Percentiles rank a stretch among this genome's conserved stretches.
Conservation (phyloP, 2,888 invertebrate genomes). For the Harpalus rubripes region DNA sequence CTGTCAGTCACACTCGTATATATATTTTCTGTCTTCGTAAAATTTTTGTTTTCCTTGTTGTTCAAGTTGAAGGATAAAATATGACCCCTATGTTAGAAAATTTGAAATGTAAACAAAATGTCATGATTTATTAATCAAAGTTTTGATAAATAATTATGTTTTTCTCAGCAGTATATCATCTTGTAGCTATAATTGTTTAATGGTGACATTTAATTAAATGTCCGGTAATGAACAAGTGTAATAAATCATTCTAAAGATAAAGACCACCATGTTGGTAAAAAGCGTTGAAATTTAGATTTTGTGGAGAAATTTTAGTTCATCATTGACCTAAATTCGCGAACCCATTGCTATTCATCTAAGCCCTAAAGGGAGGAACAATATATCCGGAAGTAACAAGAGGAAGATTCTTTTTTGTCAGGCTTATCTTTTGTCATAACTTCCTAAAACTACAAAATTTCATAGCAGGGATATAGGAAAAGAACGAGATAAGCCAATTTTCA, state of each 20-base stretch:
- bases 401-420: neutral
- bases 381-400: neutral
- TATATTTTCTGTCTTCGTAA: too few species aligned
- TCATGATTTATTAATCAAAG: neutral
- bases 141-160: neutral
- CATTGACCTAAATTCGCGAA: constrained; percentile 5
- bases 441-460: too few species aligned
- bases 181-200: constrained; percentile 11
- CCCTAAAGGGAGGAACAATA: neutral
- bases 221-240: neutral
- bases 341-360: neutral
- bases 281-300: neutral
- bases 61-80: neutral
- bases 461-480: too few species aligned
- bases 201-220: constrained; percentile 33
- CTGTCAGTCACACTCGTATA: too few species aligned
- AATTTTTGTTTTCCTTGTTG: neutral
- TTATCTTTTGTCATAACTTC: neutral
- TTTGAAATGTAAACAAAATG: neutral
- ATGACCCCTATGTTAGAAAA: neutral
- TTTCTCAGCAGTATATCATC: constrained; percentile 8
- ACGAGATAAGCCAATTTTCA: too few species aligned
- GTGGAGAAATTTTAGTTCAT: neutral
- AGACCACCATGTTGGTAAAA: neutral
- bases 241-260: neutral